Base-by-base conservation (phyloP, 1,140 invertebrate species). In the Camponotus vicinus region DNA sequence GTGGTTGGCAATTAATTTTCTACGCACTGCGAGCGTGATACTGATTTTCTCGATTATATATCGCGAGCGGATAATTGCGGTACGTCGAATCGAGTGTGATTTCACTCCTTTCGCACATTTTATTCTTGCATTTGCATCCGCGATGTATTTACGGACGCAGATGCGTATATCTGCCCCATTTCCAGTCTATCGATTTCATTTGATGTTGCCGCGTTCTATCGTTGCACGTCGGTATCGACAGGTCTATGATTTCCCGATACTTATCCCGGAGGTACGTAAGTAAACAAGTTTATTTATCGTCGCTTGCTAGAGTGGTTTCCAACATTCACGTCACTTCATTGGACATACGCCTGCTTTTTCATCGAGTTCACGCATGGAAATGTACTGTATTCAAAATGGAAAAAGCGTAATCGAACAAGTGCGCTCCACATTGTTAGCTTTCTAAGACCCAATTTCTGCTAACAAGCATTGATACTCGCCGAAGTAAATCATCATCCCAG, bases 231-330 rank as follows among this genome's bases (percentile, higher is more conserved):
- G 40, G 7, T 86, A 78, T 66, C 61, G 82, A 78, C 45, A 78
- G 37, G 45, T 64, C 73, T 55, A 45, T 64, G 71, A 84, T 84
- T 84, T 84, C 42, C 34, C 63, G 61, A 66, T 69, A 78, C 64
- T 64, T 45, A 78, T 85, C 37, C 42, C 73, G n/a, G 3, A 52
- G 32, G 71, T 52, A 52, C 15, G 15, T 61, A 67, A 61, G 69
- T 73, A 75, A 75, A 83, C 69, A 61, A 73, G 69, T 83, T 63
- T 73, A 83, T 73, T 73, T 83, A 83, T 83, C 40, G 40, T 49
- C 27, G 21, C 21, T 80, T 63, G n/a, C 52, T n/a, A 27, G 11
- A 59, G 49, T 45, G 67, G 7, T 61, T 83, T 49, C 37, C 34
- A 45, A 57, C 59, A 82, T 63, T 80, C 45, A n/a, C 32, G 27